Percentiles rank a stretch among this genome's conserved stretches.
Conservation (phyloP, 2,113 vertebrate genomes). For the Myotis brandtii region DNA sequence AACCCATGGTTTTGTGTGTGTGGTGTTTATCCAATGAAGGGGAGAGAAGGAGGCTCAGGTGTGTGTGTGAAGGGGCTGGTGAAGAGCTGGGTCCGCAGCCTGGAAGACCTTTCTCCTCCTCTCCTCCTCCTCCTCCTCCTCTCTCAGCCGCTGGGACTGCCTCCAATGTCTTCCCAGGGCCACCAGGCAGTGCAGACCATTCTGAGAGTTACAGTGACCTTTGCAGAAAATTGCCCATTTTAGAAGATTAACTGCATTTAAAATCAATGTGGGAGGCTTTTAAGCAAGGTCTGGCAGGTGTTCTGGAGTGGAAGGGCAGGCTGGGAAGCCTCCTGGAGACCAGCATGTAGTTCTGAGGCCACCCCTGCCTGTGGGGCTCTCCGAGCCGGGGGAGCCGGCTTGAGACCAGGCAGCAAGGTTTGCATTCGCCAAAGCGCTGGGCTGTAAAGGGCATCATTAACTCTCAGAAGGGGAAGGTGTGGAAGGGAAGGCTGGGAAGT, state of each 20-base stretch:
- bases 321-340: neutral
- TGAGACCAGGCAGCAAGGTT: accelerated
- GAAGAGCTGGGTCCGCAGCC: neutral
- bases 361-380: neutral
- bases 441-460: too few relatives aligned
- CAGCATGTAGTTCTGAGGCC: neutral
- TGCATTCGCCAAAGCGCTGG: neutral
- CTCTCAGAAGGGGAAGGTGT: too few relatives aligned
- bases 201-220: constrained; percentile 1
- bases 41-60: neutral
- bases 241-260: constrained; percentile 38
- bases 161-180: neutral
- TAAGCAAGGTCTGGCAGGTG: neutral
- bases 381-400: neutral
- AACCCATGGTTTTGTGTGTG: too few relatives aligned
- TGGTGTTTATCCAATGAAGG: neutral
- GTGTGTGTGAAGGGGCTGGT: neutral
- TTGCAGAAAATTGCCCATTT: constrained; percentile 53
- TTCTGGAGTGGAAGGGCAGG: neutral
- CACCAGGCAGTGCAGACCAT: neutral
- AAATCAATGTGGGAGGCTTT: neutral
- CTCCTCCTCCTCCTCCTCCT: neutral
- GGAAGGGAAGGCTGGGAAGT: neutral
- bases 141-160: accelerated
- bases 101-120: neutral